These are phyloP conservation scores for Drosophila sucinea DNA, from an alignment of 1,140 invertebrate species.

Conservation along the genomic window DNA sequence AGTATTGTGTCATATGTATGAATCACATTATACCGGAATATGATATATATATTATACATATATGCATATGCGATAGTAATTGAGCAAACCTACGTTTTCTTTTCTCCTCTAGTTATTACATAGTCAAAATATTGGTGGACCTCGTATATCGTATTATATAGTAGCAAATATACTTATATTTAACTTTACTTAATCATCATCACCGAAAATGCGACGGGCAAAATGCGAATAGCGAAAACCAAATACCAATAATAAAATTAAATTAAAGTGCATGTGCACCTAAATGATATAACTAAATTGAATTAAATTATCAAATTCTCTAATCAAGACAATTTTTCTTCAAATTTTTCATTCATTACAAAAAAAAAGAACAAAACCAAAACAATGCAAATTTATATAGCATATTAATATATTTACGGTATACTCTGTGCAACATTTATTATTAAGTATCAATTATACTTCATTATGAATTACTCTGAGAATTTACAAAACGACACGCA, in stretches of 20 bases:
- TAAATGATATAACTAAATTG: slow-evolving; percentile 59
- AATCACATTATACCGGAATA: slow-evolving; percentile 22
- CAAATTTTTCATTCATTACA: slow-evolving; percentile 62
- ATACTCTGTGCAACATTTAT: slow-evolving; percentile 79
- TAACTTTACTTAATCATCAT: slow-evolving; percentile 73
- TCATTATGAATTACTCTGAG: slow-evolving; percentile 75
- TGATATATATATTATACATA: slow-evolving; percentile 51
- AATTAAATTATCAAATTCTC: slow-evolving; percentile 61
- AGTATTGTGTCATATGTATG: slow-evolving; percentile 2
- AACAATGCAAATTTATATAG: slow-evolving; percentile 63
- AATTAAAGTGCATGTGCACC: slow-evolving; percentile 62
- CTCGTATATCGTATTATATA: slow-evolving; percentile 69
- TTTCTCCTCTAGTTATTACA: slow-evolving; percentile 74
- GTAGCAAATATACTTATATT: slow-evolving; percentile 67
- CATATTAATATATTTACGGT: slow-evolving; percentile 60
- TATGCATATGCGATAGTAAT: slow-evolving; percentile 26
- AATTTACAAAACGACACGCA: slow-evolving; percentile 57
- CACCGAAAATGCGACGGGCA: slow-evolving; percentile 35
- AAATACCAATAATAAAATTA: slow-evolving; percentile 61
- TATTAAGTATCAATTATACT: slow-evolving; percentile 78
- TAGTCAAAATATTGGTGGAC: slow-evolving; percentile 76
- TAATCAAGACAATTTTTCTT: slow-evolving; percentile 64
- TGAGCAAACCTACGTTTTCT: slow-evolving; percentile 42
- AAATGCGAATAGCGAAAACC: slow-evolving; percentile 26
- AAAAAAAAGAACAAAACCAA: slow-evolving; percentile 44